Evolutionary conservation across 2,797 vertebrate genomes (phyloP).

Genomic region (Mormyrus hasselquistii): DNA sequence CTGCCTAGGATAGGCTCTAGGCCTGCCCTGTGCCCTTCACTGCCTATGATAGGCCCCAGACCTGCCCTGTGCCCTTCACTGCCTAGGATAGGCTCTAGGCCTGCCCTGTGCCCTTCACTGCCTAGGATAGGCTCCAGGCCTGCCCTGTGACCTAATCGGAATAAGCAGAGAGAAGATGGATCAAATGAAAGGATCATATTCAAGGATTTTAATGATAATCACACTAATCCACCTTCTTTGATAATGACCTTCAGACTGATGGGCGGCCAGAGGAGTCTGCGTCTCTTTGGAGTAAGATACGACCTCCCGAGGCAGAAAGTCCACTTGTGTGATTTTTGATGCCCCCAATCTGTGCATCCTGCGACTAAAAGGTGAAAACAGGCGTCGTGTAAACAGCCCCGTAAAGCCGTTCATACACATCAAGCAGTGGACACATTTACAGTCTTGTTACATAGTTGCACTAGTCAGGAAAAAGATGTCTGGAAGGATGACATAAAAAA

Average conservation of each 20-base stretch:
- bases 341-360: constrained; percentile 71
- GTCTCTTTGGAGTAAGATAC: constrained; percentile 80
- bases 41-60: neutral
- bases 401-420: neutral
- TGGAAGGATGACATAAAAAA: neutral
- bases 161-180: neutral
- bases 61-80: neutral
- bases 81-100: neutral
- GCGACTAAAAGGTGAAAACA: constrained; percentile 49
- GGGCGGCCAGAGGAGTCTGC: constrained; percentile 68
- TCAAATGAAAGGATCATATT: neutral
- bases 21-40: too few species aligned
- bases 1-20: neutral
- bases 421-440: neutral
- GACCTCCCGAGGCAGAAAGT: constrained; percentile 75
- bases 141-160: neutral
- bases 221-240: neutral
- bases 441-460: neutral
- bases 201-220: neutral
- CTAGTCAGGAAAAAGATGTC: neutral
- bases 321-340: constrained; percentile 77
- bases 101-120: neutral
- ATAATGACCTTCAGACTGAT: constrained; percentile 71
- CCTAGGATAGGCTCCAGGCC: neutral
- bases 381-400: neutral